Evolutionary conservation across 2,888 invertebrate genomes (phyloP).

Genomic region (Thalpophila matura): DNA sequence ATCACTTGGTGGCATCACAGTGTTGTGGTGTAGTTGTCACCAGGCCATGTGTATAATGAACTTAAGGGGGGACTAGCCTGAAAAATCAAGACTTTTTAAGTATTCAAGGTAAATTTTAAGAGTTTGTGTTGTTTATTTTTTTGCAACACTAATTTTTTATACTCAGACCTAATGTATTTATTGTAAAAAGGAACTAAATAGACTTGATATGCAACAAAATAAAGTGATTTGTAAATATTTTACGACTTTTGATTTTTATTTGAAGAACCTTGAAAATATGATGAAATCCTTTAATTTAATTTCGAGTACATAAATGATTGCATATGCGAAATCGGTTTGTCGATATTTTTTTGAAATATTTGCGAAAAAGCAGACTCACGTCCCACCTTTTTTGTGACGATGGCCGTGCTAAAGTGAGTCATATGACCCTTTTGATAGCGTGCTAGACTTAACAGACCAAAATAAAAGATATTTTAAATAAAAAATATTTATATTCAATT

Average conservation of each 20-base stretch:
- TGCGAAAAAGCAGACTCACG: too few species aligned
- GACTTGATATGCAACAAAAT: constrained; percentile 89
- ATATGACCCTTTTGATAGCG: too few species aligned
- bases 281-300: too few species aligned
- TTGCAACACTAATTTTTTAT: constrained; percentile 86
- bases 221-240: constrained; percentile 89
- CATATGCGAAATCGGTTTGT: too few species aligned
- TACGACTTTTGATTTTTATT: constrained; percentile 57
- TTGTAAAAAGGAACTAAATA: constrained; percentile 87
- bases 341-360: too few species aligned
- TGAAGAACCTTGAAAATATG: background rate
- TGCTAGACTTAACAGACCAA: constrained; percentile 44
- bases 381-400: too few species aligned
- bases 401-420: too few species aligned
- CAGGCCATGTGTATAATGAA: constrained; percentile 79
- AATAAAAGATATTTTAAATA: constrained; percentile 70
- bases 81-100: constrained; percentile 81
- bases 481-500: constrained; percentile 74
- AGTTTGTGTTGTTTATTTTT: constrained; percentile 85
- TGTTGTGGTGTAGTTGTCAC: constrained; percentile 75
- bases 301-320: too few species aligned
- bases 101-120: constrained; percentile 78
- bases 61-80: constrained; percentile 77
- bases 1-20: constrained; percentile 75
- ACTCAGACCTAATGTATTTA: constrained; percentile 88